Evolutionary conservation across 2,888 invertebrate genomes (phyloP).

Genomic region (Marasmarcha lunaedactyla): DNA sequence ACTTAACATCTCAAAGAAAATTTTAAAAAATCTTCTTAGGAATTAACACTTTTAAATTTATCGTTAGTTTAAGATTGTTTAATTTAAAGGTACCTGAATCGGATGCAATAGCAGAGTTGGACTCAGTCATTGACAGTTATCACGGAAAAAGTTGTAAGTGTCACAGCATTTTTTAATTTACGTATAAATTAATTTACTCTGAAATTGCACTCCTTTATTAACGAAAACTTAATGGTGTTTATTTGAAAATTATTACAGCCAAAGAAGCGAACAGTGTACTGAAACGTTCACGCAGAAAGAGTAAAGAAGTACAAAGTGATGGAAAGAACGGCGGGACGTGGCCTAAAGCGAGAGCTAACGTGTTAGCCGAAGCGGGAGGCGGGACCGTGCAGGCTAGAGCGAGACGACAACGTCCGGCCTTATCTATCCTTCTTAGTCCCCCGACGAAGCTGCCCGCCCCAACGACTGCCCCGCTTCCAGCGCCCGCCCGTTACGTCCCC

Average conservation of each 20-base stretch:
- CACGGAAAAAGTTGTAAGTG: conserved; percentile 74
- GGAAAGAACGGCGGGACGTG: conserved; percentile 91
- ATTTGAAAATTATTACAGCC: no score
- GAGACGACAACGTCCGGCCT: conserved; percentile 81
- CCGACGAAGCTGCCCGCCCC: conserved; percentile 62
- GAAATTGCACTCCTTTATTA: no score
- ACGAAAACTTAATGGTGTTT: no score
- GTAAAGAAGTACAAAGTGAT: conserved; percentile 70
- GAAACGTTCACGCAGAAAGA: conserved; percentile 77
- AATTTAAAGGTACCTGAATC: conserved; percentile 76
- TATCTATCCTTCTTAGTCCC: conserved; percentile 72
- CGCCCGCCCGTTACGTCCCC: conserved; percentile 67
- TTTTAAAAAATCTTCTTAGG: no score
- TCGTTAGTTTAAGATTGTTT: no score
- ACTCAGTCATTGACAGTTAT: conserved; percentile 86
- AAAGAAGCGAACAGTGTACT: conserved; percentile 72
- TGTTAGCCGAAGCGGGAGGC: conserved; percentile 77
- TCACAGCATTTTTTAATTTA: background rate
- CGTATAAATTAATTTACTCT: no score
- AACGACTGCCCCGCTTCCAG: conserved; percentile 58
- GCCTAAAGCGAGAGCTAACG: conserved; percentile 90
- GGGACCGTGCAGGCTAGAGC: conserved; percentile 83
- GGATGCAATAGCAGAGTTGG: conserved; percentile 85
- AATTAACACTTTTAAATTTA: no score
- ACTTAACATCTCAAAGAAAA: no score